Percentiles rank a stretch among this genome's conserved stretches.
phyloP scores from a whole-genome alignment of 2,888 invertebrate species.

The Macaria notata region DNA sequence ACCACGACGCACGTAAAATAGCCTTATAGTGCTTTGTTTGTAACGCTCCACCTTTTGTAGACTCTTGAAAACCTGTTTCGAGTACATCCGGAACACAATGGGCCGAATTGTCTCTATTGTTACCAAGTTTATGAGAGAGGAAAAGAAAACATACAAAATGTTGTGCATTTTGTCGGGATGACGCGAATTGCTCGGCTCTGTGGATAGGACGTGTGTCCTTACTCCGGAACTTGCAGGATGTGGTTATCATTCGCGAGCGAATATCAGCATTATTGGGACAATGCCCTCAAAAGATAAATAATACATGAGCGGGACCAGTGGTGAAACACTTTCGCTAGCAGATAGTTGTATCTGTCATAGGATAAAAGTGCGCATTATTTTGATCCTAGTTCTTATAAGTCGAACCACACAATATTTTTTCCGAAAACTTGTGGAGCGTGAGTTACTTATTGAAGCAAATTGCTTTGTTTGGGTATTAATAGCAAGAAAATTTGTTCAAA shows the following conservation, averaged over 20 bases:
- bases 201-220: slow-evolving; percentile 10
- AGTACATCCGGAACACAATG: slow-evolving; percentile 49
- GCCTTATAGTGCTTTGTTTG: slow-evolving; percentile 54
- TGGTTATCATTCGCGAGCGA: slow-evolving; percentile 55
- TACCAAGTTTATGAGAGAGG: slow-evolving; percentile 30
- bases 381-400: too few relatives aligned
- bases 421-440: too few relatives aligned
- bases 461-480: too few relatives aligned
- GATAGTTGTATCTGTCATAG: slow-evolving; percentile 5
- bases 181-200: slow-evolving; percentile 9
- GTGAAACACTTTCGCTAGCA: slow-evolving; percentile 41
- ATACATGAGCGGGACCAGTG: slow-evolving; percentile 48
- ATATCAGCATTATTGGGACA: slow-evolving; percentile 54
- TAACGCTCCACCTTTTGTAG: slow-evolving; percentile 49
- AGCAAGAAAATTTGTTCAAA: not conserved
- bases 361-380: not conserved
- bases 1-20: slow-evolving; percentile 45
- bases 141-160: slow-evolving; percentile 6
- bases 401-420: too few relatives aligned
- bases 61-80: slow-evolving; percentile 61
- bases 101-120: slow-evolving; percentile 41
- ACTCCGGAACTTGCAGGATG: slow-evolving; percentile 49
- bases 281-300: slow-evolving; percentile 63
- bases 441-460: too few relatives aligned
- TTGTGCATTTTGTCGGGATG: slow-evolving; percentile 12